Conservation (phyloP, 2,113 vertebrate species). For the Callithrix jacchus region DNA sequence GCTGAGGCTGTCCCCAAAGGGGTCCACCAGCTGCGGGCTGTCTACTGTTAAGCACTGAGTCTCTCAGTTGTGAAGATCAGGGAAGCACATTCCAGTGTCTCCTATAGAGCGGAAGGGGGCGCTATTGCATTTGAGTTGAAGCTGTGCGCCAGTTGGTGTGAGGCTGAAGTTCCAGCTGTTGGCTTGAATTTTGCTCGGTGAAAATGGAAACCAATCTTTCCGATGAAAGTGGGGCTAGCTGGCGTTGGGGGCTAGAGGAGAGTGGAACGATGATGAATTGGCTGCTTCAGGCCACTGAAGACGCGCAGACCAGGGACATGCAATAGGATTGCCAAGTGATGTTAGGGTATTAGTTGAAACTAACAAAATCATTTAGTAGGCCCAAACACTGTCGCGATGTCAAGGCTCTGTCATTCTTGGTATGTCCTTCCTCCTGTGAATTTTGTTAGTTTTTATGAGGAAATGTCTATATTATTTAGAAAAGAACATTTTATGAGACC, state of each 20-base stretch:
- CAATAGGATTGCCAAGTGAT: not conserved
- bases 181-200: not conserved
- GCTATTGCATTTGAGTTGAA: slow-evolving; percentile 33
- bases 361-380: not conserved
- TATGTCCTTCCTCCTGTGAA: not conserved
- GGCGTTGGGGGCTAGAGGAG: not conserved
- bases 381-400: not conserved
- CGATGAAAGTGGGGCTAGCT: not conserved
- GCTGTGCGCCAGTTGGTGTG: not conserved
- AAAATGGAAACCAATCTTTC: not conserved
- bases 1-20: not conserved
- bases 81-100: not conserved
- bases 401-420: not conserved
- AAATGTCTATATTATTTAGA: slow-evolving; percentile 4
- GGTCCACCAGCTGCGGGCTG: not conserved
- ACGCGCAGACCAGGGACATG: not conserved
- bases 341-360: not conserved
- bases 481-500: not conserved
- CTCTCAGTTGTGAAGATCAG: not conserved
- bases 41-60: not conserved
- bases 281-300: not conserved
- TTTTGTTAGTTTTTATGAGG: slow-evolving; percentile 10
- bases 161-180: not conserved
- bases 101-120: slow-evolving; percentile 1
- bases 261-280: not conserved